Base-by-base conservation (phyloP, 2,888 invertebrate genomes). In the Cetonia aurata region DNA sequence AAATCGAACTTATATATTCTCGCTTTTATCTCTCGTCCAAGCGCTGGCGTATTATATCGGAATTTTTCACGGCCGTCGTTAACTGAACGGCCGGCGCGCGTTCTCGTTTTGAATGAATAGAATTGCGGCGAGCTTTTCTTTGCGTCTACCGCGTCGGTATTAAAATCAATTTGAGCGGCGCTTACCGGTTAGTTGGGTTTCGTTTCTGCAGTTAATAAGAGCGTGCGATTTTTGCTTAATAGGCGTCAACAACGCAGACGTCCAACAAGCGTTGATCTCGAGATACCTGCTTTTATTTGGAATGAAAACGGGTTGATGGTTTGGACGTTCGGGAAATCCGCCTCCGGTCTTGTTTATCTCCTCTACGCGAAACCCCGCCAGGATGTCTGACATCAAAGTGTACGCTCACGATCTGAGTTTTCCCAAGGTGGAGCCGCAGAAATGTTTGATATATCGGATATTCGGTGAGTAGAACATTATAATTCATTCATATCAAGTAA, bases 371-470 rank as follows among this genome's bases (percentile, higher is more conserved):
- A 56, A 13, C 15, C 55, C 13, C 13, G 33, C 55, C 41, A 57
- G 57, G 25, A 75, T 75, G 74, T 67, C 71, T 15, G 74, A 72
- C 12, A 67, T 67, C 2, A 71, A 71, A 52, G 79, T 82, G 42
- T 83, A 83, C 75, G 80, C 76, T 50, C 81, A 78, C 71, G 83
- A 84, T 72, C 77, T 84, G 72, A 83, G 83, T 67, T 84, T 83
- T 72, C 83, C 84, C 69, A 82, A 79, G 67, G 81, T 83, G 66
- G 83, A 83, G 69, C 74, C 75, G 41, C 79, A 81, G 68, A 83
- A 83, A 79, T 84, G 84, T 77, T 79, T 83, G 48, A 76, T 84
- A 66, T 82, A 84, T 74, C 77, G 83, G 76, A 70, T 81, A n/a
- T 81, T 80, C 69, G 80, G 80, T 80, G 70, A 80, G 79, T 76